These are phyloP conservation scores for Mugil cephalus DNA, from an alignment of 2,113 vertebrate species.

Conservation along the genomic window DNA sequence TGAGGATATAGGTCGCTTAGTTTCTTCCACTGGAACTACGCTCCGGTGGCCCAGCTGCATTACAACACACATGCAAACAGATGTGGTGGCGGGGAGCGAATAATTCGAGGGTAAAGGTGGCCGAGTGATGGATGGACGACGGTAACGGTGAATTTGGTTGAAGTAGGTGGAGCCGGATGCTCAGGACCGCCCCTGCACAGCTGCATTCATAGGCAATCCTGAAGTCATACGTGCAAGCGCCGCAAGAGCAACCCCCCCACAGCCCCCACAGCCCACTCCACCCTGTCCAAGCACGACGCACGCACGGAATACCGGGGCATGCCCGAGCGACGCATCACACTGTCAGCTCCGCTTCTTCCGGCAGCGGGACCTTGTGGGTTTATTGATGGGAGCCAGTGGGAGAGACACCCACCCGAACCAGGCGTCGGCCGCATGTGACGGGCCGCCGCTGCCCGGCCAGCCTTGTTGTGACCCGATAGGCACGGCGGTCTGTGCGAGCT, in stretches of 20 bases:
- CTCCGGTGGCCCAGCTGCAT: constrained; percentile 48
- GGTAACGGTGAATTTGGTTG: neutral
- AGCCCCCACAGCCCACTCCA: constrained; percentile 17
- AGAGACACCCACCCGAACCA: constrained; percentile 23
- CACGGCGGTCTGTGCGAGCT: constrained; percentile 65
- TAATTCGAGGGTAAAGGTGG: neutral
- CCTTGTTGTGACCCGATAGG: constrained; percentile 60
- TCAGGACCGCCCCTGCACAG: constrained; percentile 22
- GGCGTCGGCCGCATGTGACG: constrained; percentile 59
- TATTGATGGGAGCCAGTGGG: constrained; percentile 51
- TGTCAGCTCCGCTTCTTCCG: constrained; percentile 71
- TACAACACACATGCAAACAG: constrained; percentile 37
- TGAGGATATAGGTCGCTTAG: constrained; percentile 40
- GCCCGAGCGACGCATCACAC: constrained; percentile 71
- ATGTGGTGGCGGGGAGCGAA: neutral
- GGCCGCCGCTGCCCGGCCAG: constrained; percentile 50
- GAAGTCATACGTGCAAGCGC: constrained; percentile 55
- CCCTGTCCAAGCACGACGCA: constrained; percentile 48
- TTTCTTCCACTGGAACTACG: constrained; percentile 49
- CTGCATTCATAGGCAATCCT: constrained; percentile 25
- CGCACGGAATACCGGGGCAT: constrained; percentile 79
- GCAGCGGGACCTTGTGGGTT: constrained; percentile 65
- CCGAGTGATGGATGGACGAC: neutral
- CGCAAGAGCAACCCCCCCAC: constrained; percentile 37
- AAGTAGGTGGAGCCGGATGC: constrained; percentile 13